Percentiles rank a stretch among this genome's conserved stretches.
These are phyloP conservation scores for Drosophila eohydei DNA, from an alignment of 2,888 invertebrate species.

Conservation along the genomic window DNA sequence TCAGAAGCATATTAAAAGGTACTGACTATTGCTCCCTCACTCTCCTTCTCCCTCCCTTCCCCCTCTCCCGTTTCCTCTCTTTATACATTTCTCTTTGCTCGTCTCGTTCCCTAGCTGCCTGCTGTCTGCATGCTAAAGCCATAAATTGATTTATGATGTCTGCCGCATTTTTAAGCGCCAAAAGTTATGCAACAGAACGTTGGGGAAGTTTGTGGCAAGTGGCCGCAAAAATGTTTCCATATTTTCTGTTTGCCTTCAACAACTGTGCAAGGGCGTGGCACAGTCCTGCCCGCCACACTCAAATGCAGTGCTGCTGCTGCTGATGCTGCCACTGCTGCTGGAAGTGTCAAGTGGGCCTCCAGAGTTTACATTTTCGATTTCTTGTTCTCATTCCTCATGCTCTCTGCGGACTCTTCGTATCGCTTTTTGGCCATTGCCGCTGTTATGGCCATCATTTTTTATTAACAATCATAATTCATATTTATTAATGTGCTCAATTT, in stretches of 20 bases:
- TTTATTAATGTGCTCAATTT: slow-evolving; percentile 75
- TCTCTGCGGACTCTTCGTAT: slow-evolving; percentile 11
- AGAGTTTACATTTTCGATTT: slow-evolving; percentile 25
- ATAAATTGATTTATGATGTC: slow-evolving; percentile 77
- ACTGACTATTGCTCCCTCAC: background rate
- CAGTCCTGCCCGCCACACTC: background rate
- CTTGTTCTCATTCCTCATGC: slow-evolving; percentile 4
- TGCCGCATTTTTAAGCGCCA: slow-evolving; percentile 63
- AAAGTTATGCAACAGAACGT: slow-evolving; percentile 73
- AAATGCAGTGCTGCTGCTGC: slow-evolving; percentile 31
- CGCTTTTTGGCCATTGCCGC: slow-evolving; percentile 24
- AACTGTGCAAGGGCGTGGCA: slow-evolving; percentile 25
- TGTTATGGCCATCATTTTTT: slow-evolving; percentile 54
- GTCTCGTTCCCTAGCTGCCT: slow-evolving; percentile 29
- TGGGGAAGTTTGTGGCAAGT: slow-evolving; percentile 37
- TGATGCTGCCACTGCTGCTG: slow-evolving; percentile 10
- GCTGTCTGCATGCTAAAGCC: slow-evolving; percentile 45
- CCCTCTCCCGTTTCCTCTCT: background rate
- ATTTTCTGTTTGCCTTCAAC: slow-evolving; percentile 19
- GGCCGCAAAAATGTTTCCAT: slow-evolving; percentile 44
- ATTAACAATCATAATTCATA: slow-evolving; percentile 73
- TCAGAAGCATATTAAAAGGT: slow-evolving; percentile 9
- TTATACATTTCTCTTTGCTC: background rate
- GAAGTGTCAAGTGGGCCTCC: slow-evolving; percentile 37
- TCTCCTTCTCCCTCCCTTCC: background rate